Evolutionary conservation across 2,113 vertebrate genomes (phyloP).

Genomic region (Epinephelus lanceolatus): DNA sequence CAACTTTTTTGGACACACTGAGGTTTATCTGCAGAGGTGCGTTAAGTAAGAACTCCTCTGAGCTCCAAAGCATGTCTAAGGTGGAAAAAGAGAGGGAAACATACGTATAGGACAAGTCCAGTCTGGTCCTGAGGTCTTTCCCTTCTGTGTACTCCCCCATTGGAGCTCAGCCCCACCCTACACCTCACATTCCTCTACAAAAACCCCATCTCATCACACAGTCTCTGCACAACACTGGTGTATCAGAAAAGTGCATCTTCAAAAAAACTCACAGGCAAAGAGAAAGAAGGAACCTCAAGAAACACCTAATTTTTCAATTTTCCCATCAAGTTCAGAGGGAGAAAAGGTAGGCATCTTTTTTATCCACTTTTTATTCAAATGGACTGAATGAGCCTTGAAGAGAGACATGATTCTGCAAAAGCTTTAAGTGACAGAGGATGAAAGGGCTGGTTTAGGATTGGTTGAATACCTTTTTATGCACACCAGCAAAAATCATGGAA

Average conservation of each 20-base stretch:
- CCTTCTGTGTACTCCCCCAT: neutral
- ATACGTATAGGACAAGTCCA: constrained; percentile 63
- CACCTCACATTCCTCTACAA: constrained; percentile 75
- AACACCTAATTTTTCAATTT: neutral
- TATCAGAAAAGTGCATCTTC: constrained; percentile 35
- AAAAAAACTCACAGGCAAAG: neutral
- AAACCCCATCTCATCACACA: constrained; percentile 44
- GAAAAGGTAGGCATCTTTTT: constrained; percentile 60
- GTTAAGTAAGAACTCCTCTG: neutral
- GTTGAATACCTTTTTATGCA: constrained; percentile 21
- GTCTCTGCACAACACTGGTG: neutral
- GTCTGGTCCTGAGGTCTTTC: constrained; percentile 68
- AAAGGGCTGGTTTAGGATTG: constrained; percentile 33
- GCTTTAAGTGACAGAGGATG: constrained; percentile 18
- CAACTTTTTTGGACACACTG: neutral
- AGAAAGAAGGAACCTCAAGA: constrained; percentile 9
- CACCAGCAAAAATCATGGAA: neutral
- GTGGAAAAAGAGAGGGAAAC: constrained; percentile 39
- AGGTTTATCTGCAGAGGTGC: neutral
- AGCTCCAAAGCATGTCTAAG: constrained; percentile 2
- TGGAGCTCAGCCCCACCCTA: constrained; percentile 53
- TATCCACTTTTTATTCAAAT: constrained; percentile 10
- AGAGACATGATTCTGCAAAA: constrained; percentile 20
- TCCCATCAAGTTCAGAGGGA: constrained; percentile 1
- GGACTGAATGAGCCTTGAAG: neutral